A percentile compares a stretch with the other conserved stretches of the same genome.
Evolutionary conservation across 2,113 vertebrate genomes (phyloP).

Genomic region (Halcyon senegalensis): DNA sequence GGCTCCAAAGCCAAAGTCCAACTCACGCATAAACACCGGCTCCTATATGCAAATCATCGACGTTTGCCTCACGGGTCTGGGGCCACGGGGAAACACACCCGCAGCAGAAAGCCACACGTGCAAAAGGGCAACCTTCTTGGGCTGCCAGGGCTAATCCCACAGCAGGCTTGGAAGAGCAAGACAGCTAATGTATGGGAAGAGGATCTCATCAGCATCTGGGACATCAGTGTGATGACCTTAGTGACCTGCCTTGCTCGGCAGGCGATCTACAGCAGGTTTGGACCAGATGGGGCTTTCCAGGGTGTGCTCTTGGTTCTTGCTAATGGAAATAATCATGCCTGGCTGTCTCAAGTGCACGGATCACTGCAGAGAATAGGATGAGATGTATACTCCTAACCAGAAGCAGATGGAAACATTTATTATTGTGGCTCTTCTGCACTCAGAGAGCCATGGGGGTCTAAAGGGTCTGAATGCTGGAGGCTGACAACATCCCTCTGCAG

Average conservation of each 20-base stretch:
- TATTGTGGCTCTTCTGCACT: background rate
- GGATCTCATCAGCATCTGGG: background rate
- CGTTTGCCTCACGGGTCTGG: background rate
- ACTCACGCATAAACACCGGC: background rate
- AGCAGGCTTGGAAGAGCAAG: rapidly evolving
- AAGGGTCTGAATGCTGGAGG: background rate
- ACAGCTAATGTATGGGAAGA: background rate
- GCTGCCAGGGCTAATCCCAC: background rate
- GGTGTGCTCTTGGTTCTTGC: background rate
- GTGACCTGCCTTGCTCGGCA: background rate
- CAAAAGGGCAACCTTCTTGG: rapidly evolving
- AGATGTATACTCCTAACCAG: background rate
- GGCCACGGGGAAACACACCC: background rate
- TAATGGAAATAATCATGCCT: background rate
- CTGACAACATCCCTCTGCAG: background rate
- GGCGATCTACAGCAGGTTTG: background rate
- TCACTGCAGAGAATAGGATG: background rate
- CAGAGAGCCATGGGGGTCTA: background rate
- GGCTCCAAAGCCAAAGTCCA: background rate
- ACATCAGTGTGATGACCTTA: background rate
- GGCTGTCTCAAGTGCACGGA: background rate
- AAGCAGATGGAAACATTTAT: constrained; percentile 43
- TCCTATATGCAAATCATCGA: background rate
- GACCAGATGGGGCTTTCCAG: constrained; percentile 27
- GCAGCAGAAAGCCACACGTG: background rate